phyloP scores from a whole-genome alignment of 2,888 invertebrate genomes.

The Chorisops tibialis region DNA sequence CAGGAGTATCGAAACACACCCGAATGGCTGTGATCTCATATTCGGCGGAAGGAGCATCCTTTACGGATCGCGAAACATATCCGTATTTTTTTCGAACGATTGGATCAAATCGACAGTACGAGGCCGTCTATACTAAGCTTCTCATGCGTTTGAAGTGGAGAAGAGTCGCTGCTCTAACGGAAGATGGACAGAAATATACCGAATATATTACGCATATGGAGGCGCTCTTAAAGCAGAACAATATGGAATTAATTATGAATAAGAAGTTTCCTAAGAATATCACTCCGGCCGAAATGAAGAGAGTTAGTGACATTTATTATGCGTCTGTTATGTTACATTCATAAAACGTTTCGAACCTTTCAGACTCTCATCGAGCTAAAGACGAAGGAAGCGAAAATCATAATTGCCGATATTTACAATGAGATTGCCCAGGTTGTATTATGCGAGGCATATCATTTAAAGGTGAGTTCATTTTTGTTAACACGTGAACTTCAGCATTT shows the following conservation, averaged over 20 bases:
- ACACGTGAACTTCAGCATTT: no score
- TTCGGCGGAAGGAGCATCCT: constrained; percentile 72
- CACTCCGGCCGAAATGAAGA: constrained; percentile 57
- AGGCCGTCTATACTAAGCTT: constrained; percentile 60
- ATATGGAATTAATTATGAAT: constrained; percentile 64
- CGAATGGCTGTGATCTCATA: constrained; percentile 72
- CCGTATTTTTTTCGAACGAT: constrained; percentile 79
- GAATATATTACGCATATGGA: constrained; percentile 73
- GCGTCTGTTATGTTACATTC: constrained; percentile 11
- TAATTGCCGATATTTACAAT: constrained; percentile 77
- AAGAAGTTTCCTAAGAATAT: constrained; percentile 65
- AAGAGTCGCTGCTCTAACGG: constrained; percentile 71
- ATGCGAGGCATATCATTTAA: constrained; percentile 66
- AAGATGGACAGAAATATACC: constrained; percentile 75
- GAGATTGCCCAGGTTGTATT: constrained; percentile 70
- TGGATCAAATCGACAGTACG: constrained; percentile 66
- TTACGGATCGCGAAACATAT: constrained; percentile 65
- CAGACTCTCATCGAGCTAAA: constrained; percentile 66
- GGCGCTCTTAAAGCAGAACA: constrained; percentile 60
- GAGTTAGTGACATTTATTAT: constrained; percentile 47
- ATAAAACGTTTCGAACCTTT: constrained; percentile 34
- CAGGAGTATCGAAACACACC: constrained; percentile 70
- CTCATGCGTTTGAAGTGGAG: constrained; percentile 64
- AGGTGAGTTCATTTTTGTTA: no score
- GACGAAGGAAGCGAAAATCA: constrained; percentile 65